A percentile compares a stretch with the other conserved stretches of the same genome.
These are phyloP conservation scores for Gobiocypris rarus DNA, from an alignment of 2,113 vertebrate genomes.

Conservation along the genomic window DNA sequence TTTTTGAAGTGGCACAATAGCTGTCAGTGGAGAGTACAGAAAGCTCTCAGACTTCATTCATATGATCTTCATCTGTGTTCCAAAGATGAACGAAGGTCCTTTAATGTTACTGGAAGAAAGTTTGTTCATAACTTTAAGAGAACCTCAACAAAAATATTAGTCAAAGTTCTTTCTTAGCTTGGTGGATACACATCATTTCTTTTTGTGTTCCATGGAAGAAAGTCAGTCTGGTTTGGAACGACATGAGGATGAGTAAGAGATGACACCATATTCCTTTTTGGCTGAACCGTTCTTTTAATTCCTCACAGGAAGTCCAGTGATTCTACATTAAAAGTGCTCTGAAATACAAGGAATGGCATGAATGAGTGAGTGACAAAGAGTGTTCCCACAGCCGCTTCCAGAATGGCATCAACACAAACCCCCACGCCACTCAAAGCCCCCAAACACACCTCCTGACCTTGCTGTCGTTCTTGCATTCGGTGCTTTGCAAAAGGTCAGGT, in stretches of 20 bases:
- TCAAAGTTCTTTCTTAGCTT: neutral
- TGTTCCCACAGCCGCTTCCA: neutral
- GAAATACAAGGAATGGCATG: neutral
- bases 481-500: conserved; percentile 33
- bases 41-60: too few species aligned
- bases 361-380: neutral
- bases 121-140: neutral
- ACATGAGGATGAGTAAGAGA: neutral
- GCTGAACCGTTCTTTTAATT: neutral
- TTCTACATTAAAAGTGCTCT: neutral
- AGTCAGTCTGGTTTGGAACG: neutral
- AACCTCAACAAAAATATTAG: neutral
- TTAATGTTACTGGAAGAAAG: neutral
- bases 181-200: neutral
- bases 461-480: neutral
- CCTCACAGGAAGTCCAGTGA: neutral
- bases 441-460: conserved; percentile 20
- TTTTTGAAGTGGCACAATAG: too few species aligned
- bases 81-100: too few species aligned
- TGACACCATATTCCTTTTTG: neutral
- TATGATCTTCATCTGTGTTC: too few species aligned
- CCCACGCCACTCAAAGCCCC: neutral
- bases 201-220: neutral
- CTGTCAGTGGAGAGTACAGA: too few species aligned
- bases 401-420: conserved; percentile 1